phyloP scores from a whole-genome alignment of 1,140 invertebrate genomes.

The Eulimnadia texana region DNA sequence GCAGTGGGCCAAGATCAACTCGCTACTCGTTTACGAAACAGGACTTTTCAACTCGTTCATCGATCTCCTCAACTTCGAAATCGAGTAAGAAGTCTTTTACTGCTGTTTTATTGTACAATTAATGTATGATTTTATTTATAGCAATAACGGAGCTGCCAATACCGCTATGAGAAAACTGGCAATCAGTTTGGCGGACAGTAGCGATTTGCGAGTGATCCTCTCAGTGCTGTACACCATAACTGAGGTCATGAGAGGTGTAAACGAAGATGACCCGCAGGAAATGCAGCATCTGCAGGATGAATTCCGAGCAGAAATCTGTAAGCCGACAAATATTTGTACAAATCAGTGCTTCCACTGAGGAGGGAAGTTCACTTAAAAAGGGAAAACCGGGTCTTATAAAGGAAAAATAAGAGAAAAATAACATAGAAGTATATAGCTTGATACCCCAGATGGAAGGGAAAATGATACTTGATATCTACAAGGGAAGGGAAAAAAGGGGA shows the following conservation, averaged over 20 bases:
- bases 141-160: slow-evolving; percentile 52
- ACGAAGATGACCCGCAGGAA: slow-evolving; percentile 43
- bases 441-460: too few species aligned
- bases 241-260: slow-evolving; percentile 59
- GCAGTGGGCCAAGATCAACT: slow-evolving; percentile 63
- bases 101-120: slow-evolving; percentile 7
- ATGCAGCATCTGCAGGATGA: slow-evolving; percentile 51
- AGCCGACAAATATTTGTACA: slow-evolving; percentile 16
- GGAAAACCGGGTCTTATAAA: too few species aligned
- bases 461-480: too few species aligned
- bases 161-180: slow-evolving; percentile 71
- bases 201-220: slow-evolving; percentile 77
- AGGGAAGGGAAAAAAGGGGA: too few species aligned
- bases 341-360: too few species aligned
- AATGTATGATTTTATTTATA: slow-evolving; percentile 28
- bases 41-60: slow-evolving; percentile 79
- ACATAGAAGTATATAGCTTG: too few species aligned
- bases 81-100: slow-evolving; percentile 46
- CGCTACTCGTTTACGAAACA: slow-evolving; percentile 71
- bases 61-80: slow-evolving; percentile 85
- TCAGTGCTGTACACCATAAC: slow-evolving; percentile 88
- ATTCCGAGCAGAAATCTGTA: slow-evolving; percentile 68
- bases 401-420: too few species aligned
- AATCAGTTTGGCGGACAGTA: slow-evolving; percentile 78
- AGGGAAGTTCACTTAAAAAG: too few species aligned